These are phyloP conservation scores for Nemurella pictetii DNA, from an alignment of 2,888 invertebrate genomes.

Conservation along the genomic window DNA sequence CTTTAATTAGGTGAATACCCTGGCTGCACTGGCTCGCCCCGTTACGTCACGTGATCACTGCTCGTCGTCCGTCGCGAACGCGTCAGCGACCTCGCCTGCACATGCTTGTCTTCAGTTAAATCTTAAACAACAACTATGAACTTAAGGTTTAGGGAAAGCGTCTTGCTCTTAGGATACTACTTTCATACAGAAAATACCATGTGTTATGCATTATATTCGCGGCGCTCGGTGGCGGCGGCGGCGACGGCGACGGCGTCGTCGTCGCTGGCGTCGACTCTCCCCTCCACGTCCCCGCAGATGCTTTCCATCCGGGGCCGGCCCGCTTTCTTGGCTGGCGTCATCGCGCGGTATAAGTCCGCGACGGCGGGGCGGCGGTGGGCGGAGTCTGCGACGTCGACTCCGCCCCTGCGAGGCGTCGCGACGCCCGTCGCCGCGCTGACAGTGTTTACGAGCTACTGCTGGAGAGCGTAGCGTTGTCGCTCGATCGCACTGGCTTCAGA, in stretches of 20 bases:
- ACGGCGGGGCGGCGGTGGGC: neutral
- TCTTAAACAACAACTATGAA: conserved; percentile 36
- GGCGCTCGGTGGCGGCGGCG: no score
- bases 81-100: neutral
- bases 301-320: no score
- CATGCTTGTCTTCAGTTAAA: conserved; percentile 31
- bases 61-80: neutral
- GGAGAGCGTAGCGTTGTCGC: neutral
- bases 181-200: conserved; percentile 38
- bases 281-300: neutral
- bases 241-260: conserved; percentile 26
- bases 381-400: neutral
- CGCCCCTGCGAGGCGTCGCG: conserved; percentile 14
- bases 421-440: no score
- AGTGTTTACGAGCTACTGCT: conserved; percentile 4
- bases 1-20: neutral
- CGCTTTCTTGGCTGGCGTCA: conserved; percentile 33
- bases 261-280: neutral
- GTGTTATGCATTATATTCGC: conserved; percentile 40
- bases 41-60: neutral
- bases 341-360: neutral
- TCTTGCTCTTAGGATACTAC: conserved; percentile 41
- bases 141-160: conserved; percentile 32
- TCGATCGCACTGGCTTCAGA: no score
- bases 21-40: neutral